Base-by-base conservation (phyloP, 2,113 vertebrate species). In the Aramus guarauna region DNA sequence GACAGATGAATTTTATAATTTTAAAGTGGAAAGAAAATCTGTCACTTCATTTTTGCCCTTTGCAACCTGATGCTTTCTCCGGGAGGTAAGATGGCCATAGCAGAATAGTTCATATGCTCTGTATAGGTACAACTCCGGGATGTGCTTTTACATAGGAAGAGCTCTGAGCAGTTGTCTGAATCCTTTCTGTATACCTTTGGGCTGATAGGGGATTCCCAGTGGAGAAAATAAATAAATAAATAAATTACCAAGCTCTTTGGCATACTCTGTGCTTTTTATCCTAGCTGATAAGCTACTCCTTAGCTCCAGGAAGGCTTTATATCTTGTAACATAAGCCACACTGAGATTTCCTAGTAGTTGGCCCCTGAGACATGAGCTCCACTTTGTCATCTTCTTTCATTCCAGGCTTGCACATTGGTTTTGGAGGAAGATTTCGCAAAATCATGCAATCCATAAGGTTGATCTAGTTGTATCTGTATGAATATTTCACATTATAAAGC, bases 71-170 rank as follows among this genome's bases (percentile, higher is more conserved):
- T 12, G 13, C 36, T 73, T 55, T 59, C 23, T 15, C 17, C 0
- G 0, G 23, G 41, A 69, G 8, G 32, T 3, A 29, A n/a, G 26
- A 27, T 27, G 30, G 30, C 36, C 23, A 1, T 3, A 30, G 56
- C 85, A 68, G 41, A 58, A 15, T 0, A 34, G 47, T 27, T 36
- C 36, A 5, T 1, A 1, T 8, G 26, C 26, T 10, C 45, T 14
- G 15, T 1, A 2, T 5, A 6, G 32, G 11, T 37, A 8, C 16
- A 82, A 1, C 30, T 36, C 37, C 1, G 8, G 52, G 55, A 5
- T 9, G 6, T 24, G 27, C 32, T 69, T 7, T 16, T 17, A 30
- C 36, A 9, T 1, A 3, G 43, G 32, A 41, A 55, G 26, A 9
- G 39, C 39, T 53, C 66, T 20, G 17, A 76, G 48, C 53, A 73